phyloP scores from a whole-genome alignment of 2,888 invertebrate species.

The Pammene fasciana region DNA sequence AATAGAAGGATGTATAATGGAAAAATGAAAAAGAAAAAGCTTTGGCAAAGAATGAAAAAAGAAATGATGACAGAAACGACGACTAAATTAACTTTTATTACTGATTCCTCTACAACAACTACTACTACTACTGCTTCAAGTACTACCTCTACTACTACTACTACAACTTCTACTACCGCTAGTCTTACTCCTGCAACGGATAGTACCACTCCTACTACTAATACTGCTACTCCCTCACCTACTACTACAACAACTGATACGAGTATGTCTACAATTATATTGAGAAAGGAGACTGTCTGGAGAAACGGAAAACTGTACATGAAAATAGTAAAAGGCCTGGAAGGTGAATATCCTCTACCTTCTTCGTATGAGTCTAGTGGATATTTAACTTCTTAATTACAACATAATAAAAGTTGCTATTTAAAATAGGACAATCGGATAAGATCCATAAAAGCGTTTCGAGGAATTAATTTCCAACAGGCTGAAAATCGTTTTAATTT shows the following conservation, averaged over 20 bases:
- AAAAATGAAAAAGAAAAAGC: neutral
- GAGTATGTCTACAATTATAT: slow-evolving; percentile 44
- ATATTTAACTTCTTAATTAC: neutral
- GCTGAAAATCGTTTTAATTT: too few species aligned
- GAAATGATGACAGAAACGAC: neutral
- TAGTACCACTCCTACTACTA: slow-evolving; percentile 1
- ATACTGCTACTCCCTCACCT: neutral
- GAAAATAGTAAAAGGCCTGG: slow-evolving; percentile 55
- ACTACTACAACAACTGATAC: neutral
- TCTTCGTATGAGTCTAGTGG: slow-evolving; percentile 8
- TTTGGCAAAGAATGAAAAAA: slow-evolving; percentile 11
- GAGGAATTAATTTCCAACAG: too few species aligned
- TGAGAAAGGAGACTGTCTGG: slow-evolving; percentile 51
- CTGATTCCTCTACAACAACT: neutral
- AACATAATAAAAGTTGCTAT: too few species aligned
- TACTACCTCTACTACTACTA: neutral
- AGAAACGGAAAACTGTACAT: slow-evolving; percentile 54
- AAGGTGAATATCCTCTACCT: slow-evolving; percentile 4
- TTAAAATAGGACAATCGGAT: too few species aligned
- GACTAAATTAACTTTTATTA: neutral
- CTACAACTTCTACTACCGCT: neutral
- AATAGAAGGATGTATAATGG: neutral
- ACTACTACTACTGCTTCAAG: neutral
- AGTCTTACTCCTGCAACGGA: neutral
- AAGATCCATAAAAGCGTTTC: too few species aligned